Evolutionary conservation across 1,140 invertebrate genomes (phyloP).

Genomic region (Sminthurides bifidus): DNA sequence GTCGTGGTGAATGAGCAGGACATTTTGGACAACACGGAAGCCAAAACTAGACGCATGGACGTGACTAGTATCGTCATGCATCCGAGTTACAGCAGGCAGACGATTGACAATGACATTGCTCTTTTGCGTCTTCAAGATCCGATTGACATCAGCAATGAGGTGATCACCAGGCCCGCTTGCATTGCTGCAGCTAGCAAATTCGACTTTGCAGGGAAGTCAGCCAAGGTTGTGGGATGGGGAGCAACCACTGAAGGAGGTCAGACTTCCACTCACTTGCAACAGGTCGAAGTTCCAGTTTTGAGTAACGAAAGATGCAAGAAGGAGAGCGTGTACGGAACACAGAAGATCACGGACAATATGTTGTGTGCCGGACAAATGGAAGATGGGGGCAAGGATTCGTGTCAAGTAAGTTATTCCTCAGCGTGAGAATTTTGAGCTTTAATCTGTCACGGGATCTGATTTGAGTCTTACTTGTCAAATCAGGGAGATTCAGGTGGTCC

Average conservation of each 20-base stretch:
- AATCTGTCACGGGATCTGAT: neutral
- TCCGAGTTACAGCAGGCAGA: slow-evolving; percentile 16
- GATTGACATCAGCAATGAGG: neutral
- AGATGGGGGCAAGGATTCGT: slow-evolving; percentile 64
- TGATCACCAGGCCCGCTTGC: slow-evolving; percentile 11
- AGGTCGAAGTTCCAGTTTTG: slow-evolving; percentile 32
- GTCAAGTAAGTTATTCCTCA: slow-evolving; percentile 43
- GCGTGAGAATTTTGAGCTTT: neutral
- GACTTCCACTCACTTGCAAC: slow-evolving; percentile 22
- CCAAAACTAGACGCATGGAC: neutral
- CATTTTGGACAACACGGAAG: slow-evolving; percentile 8
- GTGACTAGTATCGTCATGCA: slow-evolving; percentile 21
- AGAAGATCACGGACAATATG: slow-evolving; percentile 35
- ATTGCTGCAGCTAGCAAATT: slow-evolving; percentile 16
- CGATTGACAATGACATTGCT: slow-evolving; percentile 29
- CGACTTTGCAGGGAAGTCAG: slow-evolving; percentile 7
- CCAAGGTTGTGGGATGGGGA: slow-evolving; percentile 46
- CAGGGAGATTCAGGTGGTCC: slow-evolving; percentile 21
- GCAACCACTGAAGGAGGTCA: slow-evolving; percentile 36
- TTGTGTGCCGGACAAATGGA: slow-evolving; percentile 67
- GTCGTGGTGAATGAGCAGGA: slow-evolving; percentile 19
- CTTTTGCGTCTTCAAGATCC: slow-evolving; percentile 8
- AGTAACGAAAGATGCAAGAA: slow-evolving; percentile 25
- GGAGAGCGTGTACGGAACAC: slow-evolving; percentile 17
- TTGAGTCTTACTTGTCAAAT: neutral